Conservation (phyloP, 2,888 invertebrate species). For the Agrotis ipsilon region DNA sequence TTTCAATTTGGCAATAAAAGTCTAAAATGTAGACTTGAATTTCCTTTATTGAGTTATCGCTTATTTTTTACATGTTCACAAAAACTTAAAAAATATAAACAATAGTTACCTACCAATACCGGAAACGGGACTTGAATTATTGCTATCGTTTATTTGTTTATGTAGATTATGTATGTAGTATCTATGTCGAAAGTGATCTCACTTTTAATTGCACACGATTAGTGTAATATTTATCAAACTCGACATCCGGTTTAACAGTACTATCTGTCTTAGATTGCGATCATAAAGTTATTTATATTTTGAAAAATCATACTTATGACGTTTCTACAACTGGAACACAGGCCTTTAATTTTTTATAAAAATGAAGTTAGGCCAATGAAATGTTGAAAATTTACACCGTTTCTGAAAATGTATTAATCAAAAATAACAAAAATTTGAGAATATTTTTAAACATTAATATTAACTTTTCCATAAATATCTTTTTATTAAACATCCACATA, state of each 20-base stretch:
- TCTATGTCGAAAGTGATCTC: conserved; percentile 10
- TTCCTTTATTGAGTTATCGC: conserved; percentile 8
- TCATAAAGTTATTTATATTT: background rate
- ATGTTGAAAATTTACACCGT: background rate
- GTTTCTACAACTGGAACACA: background rate
- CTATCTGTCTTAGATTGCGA: background rate
- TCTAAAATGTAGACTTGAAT: background rate
- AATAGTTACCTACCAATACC: too few species aligned
- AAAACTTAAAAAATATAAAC: too few species aligned
- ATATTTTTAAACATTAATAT: too few species aligned
- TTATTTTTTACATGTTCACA: background rate
- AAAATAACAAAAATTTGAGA: background rate
- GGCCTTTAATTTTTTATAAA: too few species aligned
- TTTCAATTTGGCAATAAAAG: conserved; percentile 19
- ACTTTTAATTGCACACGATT: conserved; percentile 16
- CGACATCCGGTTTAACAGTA: background rate
- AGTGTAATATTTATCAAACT: background rate
- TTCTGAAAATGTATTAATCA: background rate
- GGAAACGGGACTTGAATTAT: background rate
- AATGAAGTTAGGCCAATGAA: too few species aligned
- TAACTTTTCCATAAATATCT: background rate
- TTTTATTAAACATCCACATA: background rate
- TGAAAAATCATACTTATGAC: background rate
- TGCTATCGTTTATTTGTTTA: conserved; percentile 19
- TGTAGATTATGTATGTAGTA: background rate